Evolutionary conservation across 1,140 invertebrate species (phyloP).

Genomic region (Drosophila sp.): DNA sequence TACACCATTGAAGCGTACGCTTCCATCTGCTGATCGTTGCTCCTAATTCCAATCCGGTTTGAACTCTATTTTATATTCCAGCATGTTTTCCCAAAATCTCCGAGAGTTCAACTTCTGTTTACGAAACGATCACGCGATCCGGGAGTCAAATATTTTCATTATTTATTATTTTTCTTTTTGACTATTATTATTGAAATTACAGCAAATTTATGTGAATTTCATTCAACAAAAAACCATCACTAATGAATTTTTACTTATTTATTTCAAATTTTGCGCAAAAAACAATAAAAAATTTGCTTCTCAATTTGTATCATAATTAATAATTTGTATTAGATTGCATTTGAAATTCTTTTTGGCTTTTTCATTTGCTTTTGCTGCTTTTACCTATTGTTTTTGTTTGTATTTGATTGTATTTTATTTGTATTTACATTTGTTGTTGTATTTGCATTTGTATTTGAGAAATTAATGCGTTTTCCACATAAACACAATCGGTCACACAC

Average conservation of each 20-base stretch:
- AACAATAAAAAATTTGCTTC: constrained; percentile 71
- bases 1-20: constrained; percentile 62
- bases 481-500: constrained; percentile 57
- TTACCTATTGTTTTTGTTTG: constrained; percentile 57
- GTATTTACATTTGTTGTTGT: constrained; percentile 64
- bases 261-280: constrained; percentile 41
- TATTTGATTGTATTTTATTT: constrained; percentile 66
- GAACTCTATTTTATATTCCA: constrained; percentile 69
- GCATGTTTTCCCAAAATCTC: constrained; percentile 63
- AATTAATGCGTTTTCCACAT: constrained; percentile 80
- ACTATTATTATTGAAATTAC: constrained; percentile 27
- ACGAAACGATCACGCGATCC: constrained; percentile 33
- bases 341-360: constrained; percentile 59
- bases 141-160: constrained; percentile 50
- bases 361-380: constrained; percentile 52
- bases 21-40: constrained; percentile 36
- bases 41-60: constrained; percentile 53
- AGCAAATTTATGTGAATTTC: constrained; percentile 57
- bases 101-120: constrained; percentile 44
- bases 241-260: constrained; percentile 46
- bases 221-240: constrained; percentile 68
- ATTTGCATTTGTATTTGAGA: constrained; percentile 67
- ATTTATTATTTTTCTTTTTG: constrained; percentile 22
- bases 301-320: constrained; percentile 48
- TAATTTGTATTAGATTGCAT: constrained; percentile 60